Percentiles rank a stretch among this genome's conserved stretches.
Conservation (phyloP, 2,113 vertebrate species). For the Apistogramma diplotaenia region DNA sequence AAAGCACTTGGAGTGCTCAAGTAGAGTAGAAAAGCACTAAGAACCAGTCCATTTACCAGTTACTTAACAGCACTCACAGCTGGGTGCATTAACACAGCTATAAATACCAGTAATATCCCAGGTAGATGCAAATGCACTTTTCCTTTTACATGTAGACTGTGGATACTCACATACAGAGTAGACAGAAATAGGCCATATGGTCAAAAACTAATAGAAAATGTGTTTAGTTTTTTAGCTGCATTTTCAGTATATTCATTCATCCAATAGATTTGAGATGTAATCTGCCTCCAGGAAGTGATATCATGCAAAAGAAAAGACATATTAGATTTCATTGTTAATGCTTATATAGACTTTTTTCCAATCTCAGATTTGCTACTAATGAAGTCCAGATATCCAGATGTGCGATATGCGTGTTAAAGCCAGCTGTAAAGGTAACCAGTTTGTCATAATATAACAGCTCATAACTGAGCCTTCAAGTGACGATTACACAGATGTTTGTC, state of each 20-base stretch:
- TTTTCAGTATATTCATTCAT: background rate
- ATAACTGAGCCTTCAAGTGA: background rate
- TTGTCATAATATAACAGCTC: constrained; percentile 1
- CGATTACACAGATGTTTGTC: constrained; percentile 28
- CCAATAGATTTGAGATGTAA: background rate
- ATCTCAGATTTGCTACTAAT: constrained; percentile 12
- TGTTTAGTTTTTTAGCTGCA: background rate
- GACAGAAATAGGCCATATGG: background rate
- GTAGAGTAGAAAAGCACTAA: too few species aligned
- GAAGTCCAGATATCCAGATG: constrained; percentile 27
- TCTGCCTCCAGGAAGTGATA: background rate
- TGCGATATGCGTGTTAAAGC: constrained; percentile 7
- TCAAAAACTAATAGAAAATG: background rate
- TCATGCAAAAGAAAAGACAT: background rate
- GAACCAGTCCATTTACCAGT: too few species aligned
- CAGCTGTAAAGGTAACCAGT: constrained; percentile 26
- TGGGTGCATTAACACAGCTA: background rate
- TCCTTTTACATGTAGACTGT: background rate
- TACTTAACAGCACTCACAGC: background rate
- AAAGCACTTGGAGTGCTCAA: too few species aligned
- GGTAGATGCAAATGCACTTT: constrained; percentile 1
- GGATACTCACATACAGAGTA: background rate
- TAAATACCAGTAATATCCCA: constrained; percentile 10
- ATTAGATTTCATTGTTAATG: constrained; percentile 4
- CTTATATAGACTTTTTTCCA: background rate